phyloP scores from a whole-genome alignment of 1,140 invertebrate species.

The Stegodyphus dumicola region DNA sequence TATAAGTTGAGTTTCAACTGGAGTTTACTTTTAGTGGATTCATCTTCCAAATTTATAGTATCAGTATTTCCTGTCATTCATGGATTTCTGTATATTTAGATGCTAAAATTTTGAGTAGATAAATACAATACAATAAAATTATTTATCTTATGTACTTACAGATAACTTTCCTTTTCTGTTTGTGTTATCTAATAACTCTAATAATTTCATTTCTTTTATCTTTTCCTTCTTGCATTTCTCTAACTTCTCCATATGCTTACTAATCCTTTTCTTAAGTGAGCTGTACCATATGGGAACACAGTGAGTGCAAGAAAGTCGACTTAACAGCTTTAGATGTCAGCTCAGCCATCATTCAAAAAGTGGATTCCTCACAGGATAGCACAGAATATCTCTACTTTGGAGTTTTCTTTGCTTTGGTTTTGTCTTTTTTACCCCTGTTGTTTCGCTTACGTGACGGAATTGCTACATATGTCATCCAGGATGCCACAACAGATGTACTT shows the following conservation, averaged over 20 bases:
- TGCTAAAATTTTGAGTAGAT: too few species aligned
- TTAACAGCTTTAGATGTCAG: constrained; percentile 93
- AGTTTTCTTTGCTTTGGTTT: constrained; percentile 66
- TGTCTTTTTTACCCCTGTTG: constrained; percentile 64
- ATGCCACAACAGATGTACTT: constrained; percentile 51
- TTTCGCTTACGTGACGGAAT: constrained; percentile 62
- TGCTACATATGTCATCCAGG: constrained; percentile 15
- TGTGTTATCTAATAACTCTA: background rate
- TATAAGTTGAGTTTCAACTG: too few species aligned
- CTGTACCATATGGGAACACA: constrained; percentile 92
- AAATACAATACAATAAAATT: too few species aligned
- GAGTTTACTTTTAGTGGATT: too few species aligned
- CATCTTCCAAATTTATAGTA: too few species aligned
- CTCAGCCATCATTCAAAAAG: constrained; percentile 88
- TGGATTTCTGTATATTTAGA: too few species aligned
- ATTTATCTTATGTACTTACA: too few species aligned
- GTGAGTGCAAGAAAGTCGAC: constrained; percentile 90
- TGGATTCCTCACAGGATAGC: constrained; percentile 84
- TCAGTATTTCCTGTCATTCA: too few species aligned
- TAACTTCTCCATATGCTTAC: constrained; percentile 25
- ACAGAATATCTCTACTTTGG: constrained; percentile 80
- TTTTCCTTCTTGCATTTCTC: constrained; percentile 19
- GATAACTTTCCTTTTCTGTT: too few species aligned
- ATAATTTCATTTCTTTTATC: constrained; percentile 25
- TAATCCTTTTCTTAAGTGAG: constrained; percentile 75